Conservation (phyloP, 2,888 invertebrate species). For the Alcis repandata region DNA sequence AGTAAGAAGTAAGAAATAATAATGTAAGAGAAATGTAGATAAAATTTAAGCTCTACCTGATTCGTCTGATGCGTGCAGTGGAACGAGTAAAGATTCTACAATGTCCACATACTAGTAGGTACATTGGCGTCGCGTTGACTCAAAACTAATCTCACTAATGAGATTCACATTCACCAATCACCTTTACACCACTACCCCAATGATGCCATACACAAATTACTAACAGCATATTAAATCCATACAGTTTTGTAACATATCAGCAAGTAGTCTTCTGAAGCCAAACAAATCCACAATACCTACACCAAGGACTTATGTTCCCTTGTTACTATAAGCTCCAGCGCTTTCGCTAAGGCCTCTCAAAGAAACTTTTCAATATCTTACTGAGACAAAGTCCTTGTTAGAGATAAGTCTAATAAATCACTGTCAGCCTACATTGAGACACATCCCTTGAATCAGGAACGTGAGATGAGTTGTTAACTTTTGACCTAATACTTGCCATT, state of each 20-base stretch:
- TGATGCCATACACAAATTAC: conserved; percentile 20
- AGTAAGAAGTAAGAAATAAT: too few relatives aligned
- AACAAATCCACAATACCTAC: conserved; percentile 21
- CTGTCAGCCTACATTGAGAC: conserved; percentile 51
- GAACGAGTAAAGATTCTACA: too few relatives aligned
- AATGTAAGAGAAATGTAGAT: too few relatives aligned
- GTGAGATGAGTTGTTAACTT: conserved; percentile 47
- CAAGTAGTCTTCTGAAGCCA: conserved; percentile 16
- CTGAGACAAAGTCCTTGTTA: conserved; percentile 26
- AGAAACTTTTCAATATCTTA: conserved; percentile 6
- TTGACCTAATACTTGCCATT: conserved; percentile 45
- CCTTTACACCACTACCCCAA: conserved; percentile 1
- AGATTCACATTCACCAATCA: background rate
- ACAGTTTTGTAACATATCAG: conserved; percentile 29
- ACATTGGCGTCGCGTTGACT: too few relatives aligned
- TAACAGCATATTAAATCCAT: conserved; percentile 14
- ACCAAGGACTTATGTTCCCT: conserved; percentile 1
- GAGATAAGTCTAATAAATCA: conserved; percentile 55
- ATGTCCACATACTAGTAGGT: too few relatives aligned
- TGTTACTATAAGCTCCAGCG: conserved; percentile 7
- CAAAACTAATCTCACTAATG: too few relatives aligned
- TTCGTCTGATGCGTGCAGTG: too few relatives aligned
- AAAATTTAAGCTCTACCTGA: too few relatives aligned
- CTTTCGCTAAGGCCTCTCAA: background rate
- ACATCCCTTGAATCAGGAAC: conserved; percentile 45